Evolutionary conservation across 2,113 vertebrate species (phyloP), one percentile per base, ranked within the genome.

Genomic region (Festucalex cinctus): DNA sequence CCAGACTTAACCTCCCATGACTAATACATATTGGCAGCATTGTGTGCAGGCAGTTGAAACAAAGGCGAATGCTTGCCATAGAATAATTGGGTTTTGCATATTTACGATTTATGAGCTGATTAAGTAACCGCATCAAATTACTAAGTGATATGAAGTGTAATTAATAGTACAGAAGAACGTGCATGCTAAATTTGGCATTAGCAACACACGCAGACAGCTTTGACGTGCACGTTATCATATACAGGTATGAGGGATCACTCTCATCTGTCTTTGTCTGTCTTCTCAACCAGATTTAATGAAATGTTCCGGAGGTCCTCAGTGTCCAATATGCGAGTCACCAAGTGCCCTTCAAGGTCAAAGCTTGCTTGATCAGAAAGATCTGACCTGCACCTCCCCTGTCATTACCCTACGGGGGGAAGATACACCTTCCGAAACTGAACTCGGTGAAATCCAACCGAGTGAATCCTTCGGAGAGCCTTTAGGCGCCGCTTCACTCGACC

Each of bases 231-330:
- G 22, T 61, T 22, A 26, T 26, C 37, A 48, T 32, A 64, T 48
- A 64, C 53, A 12, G 5, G 5, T n/a, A 24, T 10, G 8, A n/a
- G 16, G n/a, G 28, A 51, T 49, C 3, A n/a, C 66, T 72, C 20
- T 69, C 17, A 74, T 53, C 0, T 68, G 59, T 68, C 28, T 71
- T 6, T 77, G 28, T 78, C 60, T 81, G 19, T 78, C 37, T 70
- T 36, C 62, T 65, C 48, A 75, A 63, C 0, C 74, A 98, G 97
- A 94, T 20, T 66, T 96, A 61, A 80, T 97, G 69, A 97, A 96
- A 85, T 98, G 96, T 78, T 88, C 92, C 46, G 82, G 89, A 0
- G 92, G 93, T 17, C 93, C 93, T 79, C 82, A 95, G 19, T 98
- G 96, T 68, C 85, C 96, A 5, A 48, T 75, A 12, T 98, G 97